A percentile compares a stretch with the other conserved stretches of the same genome.
These are phyloP conservation scores for Schizopygopsis pylzovi DNA, from an alignment of 2,797 vertebrate genomes.

Conservation along the genomic window DNA sequence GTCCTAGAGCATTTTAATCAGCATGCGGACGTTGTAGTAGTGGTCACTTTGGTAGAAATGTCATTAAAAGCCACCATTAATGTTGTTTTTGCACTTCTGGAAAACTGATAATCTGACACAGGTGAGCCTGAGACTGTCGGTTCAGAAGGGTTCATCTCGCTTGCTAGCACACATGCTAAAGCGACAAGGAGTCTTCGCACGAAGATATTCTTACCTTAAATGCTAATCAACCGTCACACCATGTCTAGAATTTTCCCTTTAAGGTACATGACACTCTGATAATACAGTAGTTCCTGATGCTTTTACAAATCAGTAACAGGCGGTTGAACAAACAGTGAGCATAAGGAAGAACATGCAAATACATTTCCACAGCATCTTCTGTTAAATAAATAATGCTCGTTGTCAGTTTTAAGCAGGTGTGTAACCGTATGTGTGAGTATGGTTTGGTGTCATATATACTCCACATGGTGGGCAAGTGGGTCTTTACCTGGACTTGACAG, in stretches of 20 bases:
- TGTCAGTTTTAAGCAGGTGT: constrained; percentile 14
- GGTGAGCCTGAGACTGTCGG: constrained; percentile 18
- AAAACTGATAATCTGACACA: constrained; percentile 30
- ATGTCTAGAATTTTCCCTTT: constrained; percentile 58
- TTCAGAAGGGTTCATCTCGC: constrained; percentile 22
- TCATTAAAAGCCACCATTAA: constrained; percentile 8
- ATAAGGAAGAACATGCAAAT: not conserved
- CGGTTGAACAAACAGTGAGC: not conserved
- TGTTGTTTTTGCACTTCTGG: constrained; percentile 15
- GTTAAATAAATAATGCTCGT: not conserved
- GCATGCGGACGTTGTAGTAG: not conserved
- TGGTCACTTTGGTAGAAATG: constrained; percentile 29
- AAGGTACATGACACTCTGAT: not conserved
- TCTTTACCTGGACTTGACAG: constrained; percentile 51
- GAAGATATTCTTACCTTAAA: not conserved
- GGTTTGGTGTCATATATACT: constrained; percentile 24
- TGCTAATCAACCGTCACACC: constrained; percentile 44
- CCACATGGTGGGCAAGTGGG: constrained; percentile 30
- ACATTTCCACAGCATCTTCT: not conserved
- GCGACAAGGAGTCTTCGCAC: not conserved
- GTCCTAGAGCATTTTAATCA: constrained; percentile 33
- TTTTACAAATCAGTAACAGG: constrained; percentile 13
- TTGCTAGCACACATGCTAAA: constrained; percentile 19
- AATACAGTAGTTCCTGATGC: constrained; percentile 1
- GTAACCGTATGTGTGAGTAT: constrained; percentile 18